Conservation (phyloP, 1,140 invertebrate species). For the Pomacea maculata region DNA sequence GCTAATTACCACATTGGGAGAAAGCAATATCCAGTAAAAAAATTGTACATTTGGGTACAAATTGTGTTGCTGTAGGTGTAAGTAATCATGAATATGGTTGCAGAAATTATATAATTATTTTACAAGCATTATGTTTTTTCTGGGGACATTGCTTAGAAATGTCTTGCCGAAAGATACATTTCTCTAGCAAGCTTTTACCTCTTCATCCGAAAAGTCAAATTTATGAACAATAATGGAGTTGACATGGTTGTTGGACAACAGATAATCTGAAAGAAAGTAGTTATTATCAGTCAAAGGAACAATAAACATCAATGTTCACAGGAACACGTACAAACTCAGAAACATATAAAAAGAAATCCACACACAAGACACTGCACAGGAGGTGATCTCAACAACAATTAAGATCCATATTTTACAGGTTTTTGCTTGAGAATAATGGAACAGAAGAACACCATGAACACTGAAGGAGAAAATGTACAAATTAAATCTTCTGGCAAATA, state of each 20-base stretch:
- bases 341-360: background rate
- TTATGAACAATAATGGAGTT: conserved; percentile 99
- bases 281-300: background rate
- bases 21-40: too few relatives aligned
- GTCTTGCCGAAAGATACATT: background rate
- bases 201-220: conserved; percentile 99
- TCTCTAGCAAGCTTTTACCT: conserved; percentile 67
- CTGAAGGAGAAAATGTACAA: background rate
- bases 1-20: too few relatives aligned
- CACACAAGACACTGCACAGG: too few relatives aligned
- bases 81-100: too few relatives aligned
- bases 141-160: background rate
- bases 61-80: too few relatives aligned
- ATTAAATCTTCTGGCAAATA: background rate
- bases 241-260: conserved; percentile 99
- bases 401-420: too few relatives aligned
- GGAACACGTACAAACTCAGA: background rate
- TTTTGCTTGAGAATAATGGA: background rate
- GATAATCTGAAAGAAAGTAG: conserved; percentile 85
- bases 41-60: too few relatives aligned
- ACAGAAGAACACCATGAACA: background rate
- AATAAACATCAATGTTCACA: background rate
- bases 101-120: too few relatives aligned
- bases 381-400: too few relatives aligned
- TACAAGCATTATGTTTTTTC: too few relatives aligned